Percentiles rank a stretch among this genome's conserved stretches.
These are phyloP conservation scores for Macrosiphum euphorbiae DNA, from an alignment of 2,888 invertebrate genomes.

Conservation along the genomic window DNA sequence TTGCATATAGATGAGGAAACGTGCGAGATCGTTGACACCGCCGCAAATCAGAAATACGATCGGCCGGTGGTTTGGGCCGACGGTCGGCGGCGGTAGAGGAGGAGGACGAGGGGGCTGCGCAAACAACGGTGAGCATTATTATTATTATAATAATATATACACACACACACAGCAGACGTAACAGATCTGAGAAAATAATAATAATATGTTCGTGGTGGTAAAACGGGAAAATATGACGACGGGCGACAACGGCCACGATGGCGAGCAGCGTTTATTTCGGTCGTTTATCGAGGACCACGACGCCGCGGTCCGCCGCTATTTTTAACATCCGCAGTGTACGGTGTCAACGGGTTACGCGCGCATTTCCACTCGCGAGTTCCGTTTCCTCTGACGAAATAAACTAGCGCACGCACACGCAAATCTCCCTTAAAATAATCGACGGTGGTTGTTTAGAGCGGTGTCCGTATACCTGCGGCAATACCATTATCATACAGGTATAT, in stretches of 20 bases:
- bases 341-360: constrained; percentile 39
- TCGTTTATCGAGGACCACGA: constrained; percentile 22
- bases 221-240: background rate
- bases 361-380: background rate
- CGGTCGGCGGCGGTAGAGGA: background rate
- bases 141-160: background rate
- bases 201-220: background rate
- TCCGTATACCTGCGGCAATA: background rate
- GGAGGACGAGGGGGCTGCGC: background rate
- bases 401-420: background rate
- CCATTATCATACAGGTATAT: no score
- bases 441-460: background rate
- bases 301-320: constrained; percentile 37
- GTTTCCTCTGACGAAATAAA: background rate
- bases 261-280: constrained; percentile 52
- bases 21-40: constrained; percentile 81
- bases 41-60: constrained; percentile 64
- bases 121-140: constrained; percentile 3
- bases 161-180: background rate
- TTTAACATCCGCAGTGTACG: constrained; percentile 37
- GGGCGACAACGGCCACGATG: background rate
- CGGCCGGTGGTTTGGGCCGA: background rate
- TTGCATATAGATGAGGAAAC: constrained; percentile 72
- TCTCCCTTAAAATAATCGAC: background rate
- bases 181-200: background rate